A percentile compares a stretch with the other conserved stretches of the same genome.
phyloP scores from a whole-genome alignment of 2,113 vertebrate species.

The Antechinus flavipes region DNA sequence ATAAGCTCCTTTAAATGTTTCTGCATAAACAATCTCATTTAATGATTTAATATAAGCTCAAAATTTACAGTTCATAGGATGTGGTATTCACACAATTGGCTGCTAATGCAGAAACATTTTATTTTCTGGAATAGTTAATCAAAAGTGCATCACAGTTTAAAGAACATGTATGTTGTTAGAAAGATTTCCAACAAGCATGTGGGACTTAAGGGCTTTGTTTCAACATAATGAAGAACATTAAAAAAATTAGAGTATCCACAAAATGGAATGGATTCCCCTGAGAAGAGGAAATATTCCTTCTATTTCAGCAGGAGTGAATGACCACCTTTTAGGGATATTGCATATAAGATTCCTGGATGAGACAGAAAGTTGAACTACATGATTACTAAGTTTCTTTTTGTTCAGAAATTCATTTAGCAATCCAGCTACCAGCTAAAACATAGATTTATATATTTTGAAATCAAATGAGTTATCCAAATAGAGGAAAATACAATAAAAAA shows the following conservation, averaged over 20 bases:
- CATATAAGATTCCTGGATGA: not conserved
- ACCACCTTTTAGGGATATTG: not conserved
- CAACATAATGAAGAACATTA: not conserved
- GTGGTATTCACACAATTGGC: conserved; percentile 7
- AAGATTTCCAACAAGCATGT: conserved; percentile 18
- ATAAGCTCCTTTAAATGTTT: conserved; percentile 24
- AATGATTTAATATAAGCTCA: conserved; percentile 9
- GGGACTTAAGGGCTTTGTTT: not conserved
- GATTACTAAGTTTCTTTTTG: not conserved
- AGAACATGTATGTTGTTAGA: not conserved
- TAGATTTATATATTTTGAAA: not conserved
- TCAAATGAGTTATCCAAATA: not conserved
- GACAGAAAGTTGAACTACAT: not conserved
- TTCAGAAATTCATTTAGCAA: not conserved
- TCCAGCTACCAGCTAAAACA: not conserved
- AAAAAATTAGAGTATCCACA: not conserved
- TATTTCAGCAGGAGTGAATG: not conserved
- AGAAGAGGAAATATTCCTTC: not conserved
- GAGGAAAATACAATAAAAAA: not conserved
- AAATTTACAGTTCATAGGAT: not conserved
- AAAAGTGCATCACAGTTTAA: conserved; percentile 25
- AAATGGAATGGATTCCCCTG: not conserved
- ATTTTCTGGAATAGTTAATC: conserved; percentile 40
- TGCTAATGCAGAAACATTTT: not conserved
- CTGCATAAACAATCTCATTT: not conserved